Conservation (phyloP, 2,113 vertebrate genomes). For the Castor canadensis region DNA sequence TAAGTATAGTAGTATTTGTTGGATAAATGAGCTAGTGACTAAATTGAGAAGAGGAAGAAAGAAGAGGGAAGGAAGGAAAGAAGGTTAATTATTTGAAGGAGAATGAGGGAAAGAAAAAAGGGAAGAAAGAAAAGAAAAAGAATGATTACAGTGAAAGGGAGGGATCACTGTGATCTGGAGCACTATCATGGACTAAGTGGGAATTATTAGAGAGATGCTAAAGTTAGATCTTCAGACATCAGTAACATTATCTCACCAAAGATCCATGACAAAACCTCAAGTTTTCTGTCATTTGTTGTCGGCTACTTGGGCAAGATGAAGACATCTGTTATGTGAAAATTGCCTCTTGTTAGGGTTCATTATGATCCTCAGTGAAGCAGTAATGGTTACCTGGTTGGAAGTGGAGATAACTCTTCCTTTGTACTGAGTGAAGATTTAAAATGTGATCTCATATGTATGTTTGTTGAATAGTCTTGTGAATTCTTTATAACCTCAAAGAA, state of each 20-base stretch:
- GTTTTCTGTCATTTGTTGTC: slow-evolving; percentile 17
- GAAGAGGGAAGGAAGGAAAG: neutral
- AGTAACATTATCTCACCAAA: slow-evolving; percentile 11
- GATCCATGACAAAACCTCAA: neutral
- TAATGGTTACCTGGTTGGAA: neutral
- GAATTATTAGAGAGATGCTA: slow-evolving; percentile 24
- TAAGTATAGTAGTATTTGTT: slow-evolving; percentile 24
- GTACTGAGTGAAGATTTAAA: slow-evolving; percentile 36
- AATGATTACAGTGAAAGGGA: neutral
- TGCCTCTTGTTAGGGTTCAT: neutral
- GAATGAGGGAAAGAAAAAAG: neutral
- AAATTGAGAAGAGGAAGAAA: neutral
- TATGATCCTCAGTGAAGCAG: neutral
- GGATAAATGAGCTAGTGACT: neutral
- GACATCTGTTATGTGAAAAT: neutral
- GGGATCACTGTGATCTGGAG: neutral
- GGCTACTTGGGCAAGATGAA: neutral
- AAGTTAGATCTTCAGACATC: neutral
- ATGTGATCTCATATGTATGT: neutral
- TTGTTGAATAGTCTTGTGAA: neutral
- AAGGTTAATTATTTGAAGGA: slow-evolving; percentile 47
- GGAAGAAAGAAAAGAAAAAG: neutral
- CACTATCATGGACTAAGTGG: neutral
- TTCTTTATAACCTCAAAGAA: slow-evolving; percentile 16
- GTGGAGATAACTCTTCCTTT: neutral